Conservation (phyloP, 2,113 vertebrate species). For the Uria aalge region DNA sequence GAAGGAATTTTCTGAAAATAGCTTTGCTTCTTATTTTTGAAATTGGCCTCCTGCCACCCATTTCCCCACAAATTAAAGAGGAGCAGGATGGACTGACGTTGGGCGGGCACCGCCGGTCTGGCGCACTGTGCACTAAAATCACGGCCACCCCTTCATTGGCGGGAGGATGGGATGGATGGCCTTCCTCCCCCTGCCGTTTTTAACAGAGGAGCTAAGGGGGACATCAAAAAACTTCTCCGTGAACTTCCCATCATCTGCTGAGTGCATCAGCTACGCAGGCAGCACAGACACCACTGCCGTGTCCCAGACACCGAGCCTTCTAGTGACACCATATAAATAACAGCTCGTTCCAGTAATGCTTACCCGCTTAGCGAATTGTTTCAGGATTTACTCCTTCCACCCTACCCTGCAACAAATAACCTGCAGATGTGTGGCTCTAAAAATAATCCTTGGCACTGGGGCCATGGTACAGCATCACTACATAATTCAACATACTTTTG, state of each 20-base stretch:
- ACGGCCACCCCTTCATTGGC: not conserved
- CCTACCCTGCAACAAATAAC: slow-evolving; percentile 30
- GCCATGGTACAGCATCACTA: not conserved
- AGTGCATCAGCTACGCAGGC: not conserved
- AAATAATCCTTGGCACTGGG: slow-evolving; percentile 17
- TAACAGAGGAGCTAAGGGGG: not conserved
- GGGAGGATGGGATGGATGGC: not conserved
- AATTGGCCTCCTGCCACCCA: not conserved
- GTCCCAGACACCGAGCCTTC: not conserved
- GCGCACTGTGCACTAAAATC: fast-evolving
- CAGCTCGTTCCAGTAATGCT: not conserved
- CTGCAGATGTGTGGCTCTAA: slow-evolving; percentile 34
- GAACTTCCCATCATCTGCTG: not conserved
- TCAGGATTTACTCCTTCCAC: not conserved
- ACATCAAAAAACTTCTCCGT: not conserved
- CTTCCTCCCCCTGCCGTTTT: not conserved
- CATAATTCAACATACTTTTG: slow-evolving; percentile 26
- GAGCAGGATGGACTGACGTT: fast-evolving
- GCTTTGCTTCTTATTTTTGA: not conserved
- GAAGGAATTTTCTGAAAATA: not conserved
- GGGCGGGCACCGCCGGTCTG: fast-evolving
- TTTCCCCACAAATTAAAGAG: not conserved
- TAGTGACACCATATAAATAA: not conserved
- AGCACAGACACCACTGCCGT: fast-evolving
- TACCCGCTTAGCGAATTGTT: not conserved